Evolutionary conservation across 1,140 invertebrate genomes (phyloP).

Genomic region (Aethina tumida): DNA sequence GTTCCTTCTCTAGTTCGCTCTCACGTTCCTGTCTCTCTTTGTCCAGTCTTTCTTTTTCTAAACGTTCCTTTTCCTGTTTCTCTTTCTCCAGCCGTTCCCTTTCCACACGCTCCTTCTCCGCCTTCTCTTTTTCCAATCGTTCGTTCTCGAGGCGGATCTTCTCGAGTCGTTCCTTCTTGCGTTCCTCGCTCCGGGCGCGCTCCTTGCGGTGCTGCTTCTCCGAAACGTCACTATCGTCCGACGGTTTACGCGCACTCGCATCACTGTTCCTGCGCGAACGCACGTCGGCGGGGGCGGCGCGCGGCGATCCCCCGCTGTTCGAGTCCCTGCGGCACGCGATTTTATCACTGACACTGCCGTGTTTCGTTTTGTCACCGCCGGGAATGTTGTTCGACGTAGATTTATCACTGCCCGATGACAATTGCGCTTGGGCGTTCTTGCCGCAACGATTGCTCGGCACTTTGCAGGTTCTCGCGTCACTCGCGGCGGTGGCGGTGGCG

Average conservation of each 20-base stretch:
- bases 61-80: constrained; percentile 37
- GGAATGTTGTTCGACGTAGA: constrained; percentile 8
- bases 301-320: constrained; percentile 23
- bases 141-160: constrained; percentile 42
- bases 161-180: constrained; percentile 35
- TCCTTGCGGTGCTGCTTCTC: constrained; percentile 25
- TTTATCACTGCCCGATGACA: constrained; percentile 9
- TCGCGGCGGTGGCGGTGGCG: constrained; percentile 28
- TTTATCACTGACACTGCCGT: constrained; percentile 28
- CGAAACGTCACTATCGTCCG: constrained; percentile 22
- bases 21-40: constrained; percentile 29
- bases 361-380: constrained; percentile 14
- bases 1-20: constrained; percentile 27
- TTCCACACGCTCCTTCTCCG: constrained; percentile 33
- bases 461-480: constrained; percentile 39
- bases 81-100: constrained; percentile 37
- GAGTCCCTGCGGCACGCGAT: constrained; percentile 24
- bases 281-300: constrained; percentile 27
- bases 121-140: constrained; percentile 33
- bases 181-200: constrained; percentile 24
- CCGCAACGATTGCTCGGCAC: constrained; percentile 18
- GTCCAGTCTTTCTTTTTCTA: constrained; percentile 34
- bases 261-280: constrained; percentile 36
- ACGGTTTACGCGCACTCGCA: constrained; percentile 18
- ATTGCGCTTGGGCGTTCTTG: constrained; percentile 11